Conservation (phyloP, 2,113 vertebrate genomes). For the Epinephelus lanceolatus region DNA sequence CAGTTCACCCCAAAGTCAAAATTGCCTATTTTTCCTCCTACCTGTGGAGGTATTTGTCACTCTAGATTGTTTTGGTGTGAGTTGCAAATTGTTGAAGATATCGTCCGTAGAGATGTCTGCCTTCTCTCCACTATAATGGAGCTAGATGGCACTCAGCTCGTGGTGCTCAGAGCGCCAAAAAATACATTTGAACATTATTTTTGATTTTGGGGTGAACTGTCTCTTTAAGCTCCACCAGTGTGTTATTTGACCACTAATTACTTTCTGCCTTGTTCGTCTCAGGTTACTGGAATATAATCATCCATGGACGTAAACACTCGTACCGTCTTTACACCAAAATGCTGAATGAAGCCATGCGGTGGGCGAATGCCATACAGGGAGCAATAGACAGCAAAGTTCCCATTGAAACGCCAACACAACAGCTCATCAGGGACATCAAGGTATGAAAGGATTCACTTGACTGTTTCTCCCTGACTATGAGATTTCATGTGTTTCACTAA, state of each 20-base stretch:
- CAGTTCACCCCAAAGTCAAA: too few relatives aligned
- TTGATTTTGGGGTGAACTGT: not conserved
- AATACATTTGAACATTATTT: not conserved
- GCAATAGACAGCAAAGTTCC: constrained; percentile 94
- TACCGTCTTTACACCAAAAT: constrained; percentile 93
- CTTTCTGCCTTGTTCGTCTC: constrained; percentile 3
- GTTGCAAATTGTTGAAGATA: too few relatives aligned
- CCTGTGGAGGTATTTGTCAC: too few relatives aligned
- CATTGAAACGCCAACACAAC: constrained; percentile 95
- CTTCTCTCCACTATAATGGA: too few relatives aligned
- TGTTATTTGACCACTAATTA: not conserved
- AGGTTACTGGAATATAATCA: constrained; percentile 94
- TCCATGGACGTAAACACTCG: constrained; percentile 93
- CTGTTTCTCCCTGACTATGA: not conserved
- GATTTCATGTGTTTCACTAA: not conserved
- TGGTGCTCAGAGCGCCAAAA: too few relatives aligned
- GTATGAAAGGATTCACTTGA: constrained; percentile 73
- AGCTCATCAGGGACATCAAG: constrained; percentile 95
- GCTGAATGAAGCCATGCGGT: constrained; percentile 93
- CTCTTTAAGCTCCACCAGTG: not conserved
- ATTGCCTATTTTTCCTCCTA: too few relatives aligned
- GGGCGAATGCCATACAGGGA: constrained; percentile 92
- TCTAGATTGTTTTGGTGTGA: too few relatives aligned
- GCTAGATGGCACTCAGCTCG: too few relatives aligned
- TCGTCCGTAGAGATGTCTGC: too few relatives aligned